Evolutionary conservation across 2,888 invertebrate genomes (phyloP).

Genomic region (Aplocera efformata): DNA sequence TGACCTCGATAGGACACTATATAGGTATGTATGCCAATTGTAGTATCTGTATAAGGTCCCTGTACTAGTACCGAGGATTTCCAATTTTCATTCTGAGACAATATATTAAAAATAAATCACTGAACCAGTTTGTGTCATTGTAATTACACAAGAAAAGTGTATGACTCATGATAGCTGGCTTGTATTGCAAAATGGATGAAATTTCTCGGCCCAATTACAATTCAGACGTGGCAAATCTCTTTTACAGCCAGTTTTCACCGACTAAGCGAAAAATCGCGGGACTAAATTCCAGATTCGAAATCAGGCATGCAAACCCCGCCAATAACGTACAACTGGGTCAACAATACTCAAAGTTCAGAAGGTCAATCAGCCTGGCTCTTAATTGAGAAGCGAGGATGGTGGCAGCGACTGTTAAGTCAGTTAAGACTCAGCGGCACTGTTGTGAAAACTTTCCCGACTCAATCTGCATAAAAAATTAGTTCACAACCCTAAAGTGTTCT

Average conservation of each 20-base stretch:
- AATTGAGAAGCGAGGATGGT: slow-evolving; percentile 39
- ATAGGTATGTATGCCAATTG: too few species aligned
- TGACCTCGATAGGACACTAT: too few species aligned
- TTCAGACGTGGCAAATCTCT: slow-evolving; percentile 6
- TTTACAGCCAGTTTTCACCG: slow-evolving; percentile 3
- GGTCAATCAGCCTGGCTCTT: slow-evolving; percentile 45
- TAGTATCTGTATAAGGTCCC: too few species aligned
- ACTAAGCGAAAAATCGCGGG: slow-evolving; percentile 13
- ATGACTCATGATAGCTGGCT: slow-evolving; percentile 1
- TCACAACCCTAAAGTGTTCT: slow-evolving; percentile 38
- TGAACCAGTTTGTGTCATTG: too few species aligned
- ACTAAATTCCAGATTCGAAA: slow-evolving; percentile 30
- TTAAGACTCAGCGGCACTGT: slow-evolving; percentile 39
- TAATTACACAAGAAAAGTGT: too few species aligned
- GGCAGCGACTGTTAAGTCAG: slow-evolving; percentile 42
- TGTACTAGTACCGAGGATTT: too few species aligned
- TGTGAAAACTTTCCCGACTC: slow-evolving; percentile 49
- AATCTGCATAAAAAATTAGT: slow-evolving; percentile 61
- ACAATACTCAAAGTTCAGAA: slow-evolving; percentile 39
- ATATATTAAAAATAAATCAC: too few species aligned
- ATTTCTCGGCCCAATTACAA: slow-evolving; percentile 4
- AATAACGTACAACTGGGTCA: slow-evolving; percentile 40
- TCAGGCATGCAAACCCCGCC: slow-evolving; percentile 25
- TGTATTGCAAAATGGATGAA: slow-evolving; percentile 3
- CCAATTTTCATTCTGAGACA: too few species aligned